A percentile compares a stretch with the other conserved stretches of the same genome.
phyloP scores from a whole-genome alignment of 2,113 vertebrate genomes.

The Hippopotamus amphibius region DNA sequence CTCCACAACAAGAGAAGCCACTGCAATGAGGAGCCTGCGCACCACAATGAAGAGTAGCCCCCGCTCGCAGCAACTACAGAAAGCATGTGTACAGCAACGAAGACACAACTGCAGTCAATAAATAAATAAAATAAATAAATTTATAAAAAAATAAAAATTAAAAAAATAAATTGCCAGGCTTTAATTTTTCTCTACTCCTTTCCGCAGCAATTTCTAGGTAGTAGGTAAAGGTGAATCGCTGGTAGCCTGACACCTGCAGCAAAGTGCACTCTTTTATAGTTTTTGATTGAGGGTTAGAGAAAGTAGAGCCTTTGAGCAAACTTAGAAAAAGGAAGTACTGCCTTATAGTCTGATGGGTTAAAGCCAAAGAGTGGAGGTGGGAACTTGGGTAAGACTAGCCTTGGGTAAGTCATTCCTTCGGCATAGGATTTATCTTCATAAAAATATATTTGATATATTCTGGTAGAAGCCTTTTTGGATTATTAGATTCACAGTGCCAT shows the following conservation, averaged over 20 bases:
- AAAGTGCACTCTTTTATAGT: not conserved
- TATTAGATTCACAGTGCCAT: constrained; percentile 48
- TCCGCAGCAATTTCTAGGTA: not conserved
- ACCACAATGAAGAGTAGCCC: no score
- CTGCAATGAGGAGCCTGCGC: no score
- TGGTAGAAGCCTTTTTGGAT: constrained; percentile 59
- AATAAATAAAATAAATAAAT: no score
- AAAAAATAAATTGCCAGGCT: not conserved
- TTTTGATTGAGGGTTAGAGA: not conserved
- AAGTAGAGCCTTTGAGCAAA: not conserved
- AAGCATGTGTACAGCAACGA: no score
- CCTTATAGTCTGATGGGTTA: not conserved
- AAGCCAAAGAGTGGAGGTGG: not conserved
- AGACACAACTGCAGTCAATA: no score
- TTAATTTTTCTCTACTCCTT: not conserved
- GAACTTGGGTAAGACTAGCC: constrained; percentile 7
- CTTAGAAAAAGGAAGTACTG: constrained; percentile 10
- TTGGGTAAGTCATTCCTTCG: not conserved
- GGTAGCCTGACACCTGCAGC: not conserved
- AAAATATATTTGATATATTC: constrained; percentile 56
- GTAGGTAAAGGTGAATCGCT: not conserved
- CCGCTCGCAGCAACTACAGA: no score
- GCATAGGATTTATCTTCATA: constrained; percentile 45
- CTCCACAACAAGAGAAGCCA: no score
- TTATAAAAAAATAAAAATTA: no score